These are phyloP conservation scores for Chrysocyon brachyurus DNA, from an alignment of 2,797 vertebrate genomes.

Conservation along the genomic window DNA sequence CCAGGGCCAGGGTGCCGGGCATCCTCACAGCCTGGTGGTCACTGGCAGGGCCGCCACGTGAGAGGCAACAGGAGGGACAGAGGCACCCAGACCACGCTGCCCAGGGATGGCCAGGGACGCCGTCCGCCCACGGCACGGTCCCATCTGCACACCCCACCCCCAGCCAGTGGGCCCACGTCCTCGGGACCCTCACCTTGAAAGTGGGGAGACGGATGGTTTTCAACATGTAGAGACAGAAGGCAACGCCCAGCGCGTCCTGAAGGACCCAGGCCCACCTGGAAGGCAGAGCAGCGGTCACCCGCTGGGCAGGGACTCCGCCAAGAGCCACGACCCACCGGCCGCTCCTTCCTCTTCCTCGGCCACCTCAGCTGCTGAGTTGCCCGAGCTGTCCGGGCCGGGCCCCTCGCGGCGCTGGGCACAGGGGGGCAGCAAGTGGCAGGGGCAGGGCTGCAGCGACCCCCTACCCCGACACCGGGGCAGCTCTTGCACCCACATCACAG, in stretches of 20 bases:
- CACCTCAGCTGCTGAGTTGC: no score
- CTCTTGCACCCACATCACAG: not conserved
- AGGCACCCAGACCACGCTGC: not conserved
- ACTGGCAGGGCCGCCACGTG: accelerated
- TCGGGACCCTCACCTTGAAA: slow-evolving; percentile 92
- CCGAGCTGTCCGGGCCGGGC: no score
- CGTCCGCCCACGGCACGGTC: no score
- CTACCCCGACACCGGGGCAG: not conserved
- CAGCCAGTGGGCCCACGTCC: accelerated
- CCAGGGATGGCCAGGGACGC: not conserved
- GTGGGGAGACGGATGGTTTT: slow-evolving; percentile 97
- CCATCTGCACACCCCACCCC: not conserved
- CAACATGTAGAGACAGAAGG: slow-evolving; percentile 98
- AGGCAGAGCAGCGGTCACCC: not conserved
- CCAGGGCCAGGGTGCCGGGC: not conserved
- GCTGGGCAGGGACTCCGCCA: not conserved
- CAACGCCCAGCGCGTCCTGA: slow-evolving; percentile 96
- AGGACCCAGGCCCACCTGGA: slow-evolving; percentile 98
- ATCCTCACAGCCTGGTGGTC: not conserved
- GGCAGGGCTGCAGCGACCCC: not conserved
- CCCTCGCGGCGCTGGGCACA: accelerated
- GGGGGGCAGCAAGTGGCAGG: not conserved
- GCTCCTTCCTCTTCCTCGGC: not conserved
- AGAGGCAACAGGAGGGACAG: not conserved
- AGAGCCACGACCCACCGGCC: accelerated